These are phyloP conservation scores for Helicoverpa armigera DNA, from an alignment of 1,140 invertebrate genomes.

Conservation along the genomic window DNA sequence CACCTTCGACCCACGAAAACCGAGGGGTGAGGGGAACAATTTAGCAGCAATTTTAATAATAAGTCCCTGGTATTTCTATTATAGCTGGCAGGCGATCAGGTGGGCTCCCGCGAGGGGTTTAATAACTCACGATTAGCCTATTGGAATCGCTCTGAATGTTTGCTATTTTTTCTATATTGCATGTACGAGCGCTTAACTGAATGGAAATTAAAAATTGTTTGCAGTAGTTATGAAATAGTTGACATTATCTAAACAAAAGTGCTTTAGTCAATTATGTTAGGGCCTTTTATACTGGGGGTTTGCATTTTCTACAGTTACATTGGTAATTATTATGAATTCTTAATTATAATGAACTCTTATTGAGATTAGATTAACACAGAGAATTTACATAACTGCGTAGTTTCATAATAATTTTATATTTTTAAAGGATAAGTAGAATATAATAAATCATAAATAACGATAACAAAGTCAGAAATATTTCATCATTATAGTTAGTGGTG, in stretches of 20 bases:
- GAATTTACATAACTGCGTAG: not conserved
- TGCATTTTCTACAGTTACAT: not conserved
- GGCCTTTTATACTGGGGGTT: slow-evolving; percentile 2
- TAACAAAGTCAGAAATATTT: slow-evolving; percentile 53
- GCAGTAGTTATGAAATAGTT: slow-evolving; percentile 56
- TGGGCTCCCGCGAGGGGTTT: slow-evolving; percentile 81
- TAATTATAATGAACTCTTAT: not conserved
- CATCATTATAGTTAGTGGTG: slow-evolving; percentile 56
- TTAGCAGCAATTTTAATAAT: slow-evolving; percentile 88
- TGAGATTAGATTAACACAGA: not conserved
- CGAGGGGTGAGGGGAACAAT: slow-evolving; percentile 84
- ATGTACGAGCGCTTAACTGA: slow-evolving; percentile 74
- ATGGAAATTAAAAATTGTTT: slow-evolving; percentile 83
- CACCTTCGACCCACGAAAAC: slow-evolving; percentile 78
- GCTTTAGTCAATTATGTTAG: slow-evolving; percentile 32
- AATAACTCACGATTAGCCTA: slow-evolving; percentile 86
- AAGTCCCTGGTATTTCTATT: slow-evolving; percentile 86
- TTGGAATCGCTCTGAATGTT: slow-evolving; percentile 86
- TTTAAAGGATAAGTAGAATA: not conserved
- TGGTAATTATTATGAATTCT: not conserved
- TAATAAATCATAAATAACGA: slow-evolving; percentile 49
- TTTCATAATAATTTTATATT: not conserved
- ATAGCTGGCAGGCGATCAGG: slow-evolving; percentile 84
- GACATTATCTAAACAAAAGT: slow-evolving; percentile 43
- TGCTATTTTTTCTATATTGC: slow-evolving; percentile 86